Base-by-base conservation (phyloP, 2,888 invertebrate species). In the Abrostola tripartita region DNA sequence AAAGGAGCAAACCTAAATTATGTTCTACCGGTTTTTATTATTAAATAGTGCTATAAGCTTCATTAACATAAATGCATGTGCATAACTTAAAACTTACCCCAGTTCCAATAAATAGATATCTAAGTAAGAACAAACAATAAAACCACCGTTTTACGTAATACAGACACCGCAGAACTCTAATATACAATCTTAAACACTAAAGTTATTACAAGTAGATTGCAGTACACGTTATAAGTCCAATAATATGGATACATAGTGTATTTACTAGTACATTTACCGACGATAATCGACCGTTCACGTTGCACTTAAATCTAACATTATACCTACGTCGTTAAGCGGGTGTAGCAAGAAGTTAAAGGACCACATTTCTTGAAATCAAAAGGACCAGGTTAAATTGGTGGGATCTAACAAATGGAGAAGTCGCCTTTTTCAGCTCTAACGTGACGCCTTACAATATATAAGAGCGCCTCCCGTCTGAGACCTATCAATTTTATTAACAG, bases 221-320 rank as follows among this genome's bases (percentile, higher is more conserved):
- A 58, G 66, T 60, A 68, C 62, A 52, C 66, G 70, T 74, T 85
- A 82, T 81, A 83, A 79, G 79, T 70, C 76, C 75, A 73, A 71
- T 79, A 78, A 79, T 66, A 60, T 51, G 51, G 14, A 41, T 51
- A 53, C 47, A 50, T 40, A 61, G 60, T 66, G 75, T 81, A 85
- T 82, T 81, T 83, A 82, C 76, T 71, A 80, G 80, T 74, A 82
- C 81, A 83, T 78, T 87, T 83, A 65, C 70, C 68, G 24, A 24
- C 44, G 62, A 81, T 86, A 88, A 88, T 83, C 78, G 73, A 65
- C 74, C 81, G 74, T 78, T 85, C 85, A 85, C 84, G 83, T 85
- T 80, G 76, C 79, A 76, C 69, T 81, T 79, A 71, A 75, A 76
- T 68, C 56, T 69, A 68, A 57, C 38, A 52, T 44, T 37, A 52